These are phyloP conservation scores for Teleogryllus oceanicus DNA, from an alignment of 2,888 invertebrate genomes.

Conservation along the genomic window DNA sequence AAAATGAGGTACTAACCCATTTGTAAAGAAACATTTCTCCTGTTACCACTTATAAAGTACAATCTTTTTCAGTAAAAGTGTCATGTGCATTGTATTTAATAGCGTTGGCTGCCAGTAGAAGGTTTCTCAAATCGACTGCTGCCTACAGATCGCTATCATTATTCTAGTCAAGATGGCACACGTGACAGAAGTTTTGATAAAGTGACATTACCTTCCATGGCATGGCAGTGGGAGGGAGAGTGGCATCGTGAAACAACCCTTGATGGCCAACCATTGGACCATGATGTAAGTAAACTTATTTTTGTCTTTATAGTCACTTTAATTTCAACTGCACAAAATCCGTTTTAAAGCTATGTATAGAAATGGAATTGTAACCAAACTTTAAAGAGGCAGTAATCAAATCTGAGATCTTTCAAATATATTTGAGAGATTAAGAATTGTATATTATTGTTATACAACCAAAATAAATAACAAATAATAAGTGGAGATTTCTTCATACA, in stretches of 20 bases:
- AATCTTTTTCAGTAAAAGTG: not conserved
- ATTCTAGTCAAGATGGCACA: constrained; percentile 80
- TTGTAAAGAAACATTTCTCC: not conserved
- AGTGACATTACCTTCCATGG: constrained; percentile 85
- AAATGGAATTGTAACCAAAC: no score
- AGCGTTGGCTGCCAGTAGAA: constrained; percentile 86
- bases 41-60: not conserved
- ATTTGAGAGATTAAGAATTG: no score
- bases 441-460: no score
- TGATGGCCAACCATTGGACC: constrained; percentile 81
- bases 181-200: constrained; percentile 73
- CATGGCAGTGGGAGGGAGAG: constrained; percentile 96
- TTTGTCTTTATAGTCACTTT: no score
- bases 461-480: no score
- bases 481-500: no score
- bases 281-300: constrained; percentile 59
- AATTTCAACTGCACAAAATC: no score
- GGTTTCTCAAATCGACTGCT: constrained; percentile 79
- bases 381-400: no score
- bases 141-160: constrained; percentile 83
- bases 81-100: constrained; percentile 37
- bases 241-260: constrained; percentile 83
- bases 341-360: no score
- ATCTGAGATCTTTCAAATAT: no score
- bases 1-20: constrained; percentile 67